Percentiles rank a stretch among this genome's conserved stretches.
phyloP scores from a whole-genome alignment of 1,140 invertebrate genomes.

The Thaumetopoea pityocampa region DNA sequence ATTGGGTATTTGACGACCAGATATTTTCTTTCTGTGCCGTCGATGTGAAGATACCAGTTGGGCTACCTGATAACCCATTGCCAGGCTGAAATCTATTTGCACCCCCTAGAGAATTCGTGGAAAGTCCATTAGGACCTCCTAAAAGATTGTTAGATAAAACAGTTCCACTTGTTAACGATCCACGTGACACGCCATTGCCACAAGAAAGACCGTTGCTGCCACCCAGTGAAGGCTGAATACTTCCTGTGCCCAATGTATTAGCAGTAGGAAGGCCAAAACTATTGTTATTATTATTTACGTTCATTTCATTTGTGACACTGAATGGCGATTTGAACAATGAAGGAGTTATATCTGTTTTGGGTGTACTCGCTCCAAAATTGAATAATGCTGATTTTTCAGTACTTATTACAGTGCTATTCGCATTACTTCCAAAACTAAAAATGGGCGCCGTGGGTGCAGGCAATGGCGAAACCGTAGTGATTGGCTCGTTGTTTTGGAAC shows the following conservation, averaged over 20 bases:
- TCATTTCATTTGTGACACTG: constrained; percentile 23
- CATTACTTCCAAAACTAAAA: constrained; percentile 41
- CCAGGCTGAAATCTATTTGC: constrained; percentile 17
- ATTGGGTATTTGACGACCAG: constrained; percentile 27
- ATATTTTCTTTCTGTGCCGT: constrained; percentile 33
- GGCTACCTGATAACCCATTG: neutral
- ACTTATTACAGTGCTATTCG: constrained; percentile 10
- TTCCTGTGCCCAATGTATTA: constrained; percentile 21
- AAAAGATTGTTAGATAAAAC: neutral
- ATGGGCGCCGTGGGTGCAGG: constrained; percentile 27
- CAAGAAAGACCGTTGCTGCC: constrained; percentile 22
- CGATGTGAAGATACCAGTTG: constrained; percentile 25
- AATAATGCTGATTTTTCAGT: constrained; percentile 50
- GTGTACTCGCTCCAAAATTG: constrained; percentile 37
- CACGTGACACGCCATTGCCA: constrained; percentile 1
- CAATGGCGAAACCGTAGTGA: constrained; percentile 16
- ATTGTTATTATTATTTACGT: constrained; percentile 14
- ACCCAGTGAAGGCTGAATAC: constrained; percentile 19
- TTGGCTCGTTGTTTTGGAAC: constrained; percentile 33
- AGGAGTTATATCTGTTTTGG: constrained; percentile 13
- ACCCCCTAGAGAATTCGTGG: constrained; percentile 16
- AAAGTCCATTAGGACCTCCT: constrained; percentile 15
- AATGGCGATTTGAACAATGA: constrained; percentile 32
- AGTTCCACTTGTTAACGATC: neutral
- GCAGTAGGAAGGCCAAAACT: constrained; percentile 31